Conservation (phyloP, 2,797 vertebrate species). For the Tadarida brasiliensis region DNA sequence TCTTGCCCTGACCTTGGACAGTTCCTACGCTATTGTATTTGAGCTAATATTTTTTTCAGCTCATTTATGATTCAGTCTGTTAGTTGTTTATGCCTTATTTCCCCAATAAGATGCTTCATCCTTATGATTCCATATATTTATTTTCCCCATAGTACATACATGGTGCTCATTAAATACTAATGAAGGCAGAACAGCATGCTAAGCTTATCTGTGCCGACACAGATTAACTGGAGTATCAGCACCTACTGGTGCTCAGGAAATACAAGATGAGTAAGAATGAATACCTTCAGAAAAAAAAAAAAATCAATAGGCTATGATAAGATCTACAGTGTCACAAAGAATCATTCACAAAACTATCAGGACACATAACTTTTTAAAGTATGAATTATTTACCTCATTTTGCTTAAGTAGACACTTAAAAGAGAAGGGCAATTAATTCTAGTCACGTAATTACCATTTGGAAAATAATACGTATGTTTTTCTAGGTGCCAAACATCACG, state of each 20-base stretch:
- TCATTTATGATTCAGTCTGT: neutral
- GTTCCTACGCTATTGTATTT: neutral
- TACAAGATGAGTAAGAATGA: neutral
- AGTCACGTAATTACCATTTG: neutral
- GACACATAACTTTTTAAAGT: neutral
- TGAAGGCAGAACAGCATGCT: neutral
- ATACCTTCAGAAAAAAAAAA: constrained; percentile 2
- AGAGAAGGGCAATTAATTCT: neutral
- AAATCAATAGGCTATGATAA: neutral
- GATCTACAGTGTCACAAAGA: neutral
- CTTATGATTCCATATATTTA: neutral
- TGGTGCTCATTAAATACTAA: neutral
- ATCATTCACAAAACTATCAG: neutral
- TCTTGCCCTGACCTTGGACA: neutral
- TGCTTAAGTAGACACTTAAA: neutral
- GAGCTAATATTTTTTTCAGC: neutral
- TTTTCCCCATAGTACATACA: neutral
- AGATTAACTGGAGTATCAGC: neutral
- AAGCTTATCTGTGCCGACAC: neutral
- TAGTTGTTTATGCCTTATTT: neutral
- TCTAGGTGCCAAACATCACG: neutral
- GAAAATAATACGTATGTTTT: neutral
- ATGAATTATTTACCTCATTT: neutral
- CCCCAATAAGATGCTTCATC: neutral
- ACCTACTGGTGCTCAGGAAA: neutral